These are phyloP conservation scores for Lampris incognitus DNA, from an alignment of 2,113 vertebrate genomes.

Conservation along the genomic window DNA sequence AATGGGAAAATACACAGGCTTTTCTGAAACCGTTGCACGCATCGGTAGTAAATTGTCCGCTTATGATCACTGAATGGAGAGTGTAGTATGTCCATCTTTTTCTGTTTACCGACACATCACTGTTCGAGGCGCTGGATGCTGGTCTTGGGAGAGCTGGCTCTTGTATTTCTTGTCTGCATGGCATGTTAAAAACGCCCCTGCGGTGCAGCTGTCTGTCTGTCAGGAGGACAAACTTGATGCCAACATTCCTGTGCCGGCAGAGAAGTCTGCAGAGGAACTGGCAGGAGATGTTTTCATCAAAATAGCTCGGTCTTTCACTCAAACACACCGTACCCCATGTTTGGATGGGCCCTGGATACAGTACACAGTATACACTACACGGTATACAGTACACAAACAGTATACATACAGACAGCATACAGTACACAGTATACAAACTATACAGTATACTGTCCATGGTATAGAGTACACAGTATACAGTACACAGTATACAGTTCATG, in stretches of 20 bases:
- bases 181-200: constrained; percentile 86
- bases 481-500: too few species aligned
- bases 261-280: constrained; percentile 88
- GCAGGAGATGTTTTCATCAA: constrained; percentile 92
- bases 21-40: too few species aligned
- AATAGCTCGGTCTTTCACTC: constrained; percentile 83
- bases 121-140: background rate
- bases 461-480: too few species aligned
- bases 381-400: too few species aligned
- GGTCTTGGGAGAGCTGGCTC: constrained; percentile 23
- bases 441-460: too few species aligned
- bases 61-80: too few species aligned
- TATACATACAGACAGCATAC: background rate
- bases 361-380: background rate
- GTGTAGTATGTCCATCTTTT: too few species aligned
- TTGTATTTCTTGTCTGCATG: constrained; percentile 57
- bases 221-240: constrained; percentile 87
- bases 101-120: too few species aligned
- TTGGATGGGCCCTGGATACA: constrained; percentile 4
- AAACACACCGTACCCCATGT: constrained; percentile 28
- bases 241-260: constrained; percentile 90
- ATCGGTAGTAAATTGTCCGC: too few species aligned
- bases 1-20: too few species aligned
- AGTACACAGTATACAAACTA: too few species aligned
- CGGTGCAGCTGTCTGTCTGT: constrained; percentile 94